Evolutionary conservation across 1,140 invertebrate genomes (phyloP), one percentile per base, ranked within the genome.

Genomic region (Homarus americanus): DNA sequence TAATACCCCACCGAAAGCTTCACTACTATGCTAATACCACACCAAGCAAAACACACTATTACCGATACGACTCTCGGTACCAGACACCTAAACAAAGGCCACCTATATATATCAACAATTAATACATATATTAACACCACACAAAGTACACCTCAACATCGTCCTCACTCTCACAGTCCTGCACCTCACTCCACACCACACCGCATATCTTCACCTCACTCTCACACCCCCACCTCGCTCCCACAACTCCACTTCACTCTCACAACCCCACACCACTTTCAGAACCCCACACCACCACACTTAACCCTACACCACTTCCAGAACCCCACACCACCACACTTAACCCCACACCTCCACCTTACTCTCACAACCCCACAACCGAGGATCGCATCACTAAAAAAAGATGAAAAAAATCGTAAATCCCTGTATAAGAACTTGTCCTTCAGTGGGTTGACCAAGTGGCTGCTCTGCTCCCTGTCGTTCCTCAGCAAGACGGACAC

Each of bases 401-500:
- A 15, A 49, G 15, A 49, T n/a, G 44, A 15, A 15, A 76, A 28
- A 34, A 12, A 76, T 24, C 73, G 24, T 4, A 38, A 38, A 32
- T 76, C 73, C 73, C 73, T 20, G 7, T 38, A 12, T 41, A 40
- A 40, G 40, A 32, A 78, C 34, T 78, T 44, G 76, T 78, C 76
- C 41, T 38, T 20, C 76, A 41, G 28, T 3, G 24, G 12, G 58
- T 63, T 63, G 12, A 63, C 58, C 58, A 63, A 49, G 44, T 63
- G 4, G 12, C 36, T 78, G 20, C 44, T 78, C 20, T 20, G 24
- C 76, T 78, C 40, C 15, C 20, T 63, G 58, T 20, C 12, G 12
- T 24, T 10, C 10, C 40, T 78, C 40, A 28, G n/a, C 76, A 78
- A 44, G 76, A 78, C 40, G 17, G 76, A 78, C 76, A 32, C 76